phyloP scores from a whole-genome alignment of 2,888 invertebrate species.

The Willowsia nigromaculata region DNA sequence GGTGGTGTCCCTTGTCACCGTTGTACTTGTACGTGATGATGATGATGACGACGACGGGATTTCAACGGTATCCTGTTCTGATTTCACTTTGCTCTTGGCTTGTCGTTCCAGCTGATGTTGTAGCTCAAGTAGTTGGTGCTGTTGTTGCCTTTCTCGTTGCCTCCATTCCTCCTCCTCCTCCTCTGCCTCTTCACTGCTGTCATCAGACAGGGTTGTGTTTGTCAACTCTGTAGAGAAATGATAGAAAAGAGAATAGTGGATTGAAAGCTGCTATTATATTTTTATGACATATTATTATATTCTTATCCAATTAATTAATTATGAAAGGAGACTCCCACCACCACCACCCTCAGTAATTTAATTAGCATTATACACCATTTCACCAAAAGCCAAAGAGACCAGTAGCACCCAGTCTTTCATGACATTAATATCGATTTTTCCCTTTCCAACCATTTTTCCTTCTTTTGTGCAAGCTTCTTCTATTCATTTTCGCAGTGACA shows the following conservation, averaged over 20 bases:
- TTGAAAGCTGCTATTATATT: slow-evolving; percentile 17
- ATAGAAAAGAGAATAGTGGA: not conserved
- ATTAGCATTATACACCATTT: not conserved
- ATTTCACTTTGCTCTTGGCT: not conserved
- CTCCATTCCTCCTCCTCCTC: slow-evolving; percentile 58
- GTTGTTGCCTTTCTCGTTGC: slow-evolving; percentile 44
- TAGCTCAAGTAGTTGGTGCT: not conserved
- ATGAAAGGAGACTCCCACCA: not conserved
- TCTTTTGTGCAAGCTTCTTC: not conserved
- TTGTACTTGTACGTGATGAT: slow-evolving; percentile 38
- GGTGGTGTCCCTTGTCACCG: slow-evolving; percentile 65
- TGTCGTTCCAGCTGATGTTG: not conserved
- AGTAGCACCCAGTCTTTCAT: not conserved
- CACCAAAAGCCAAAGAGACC: not conserved
- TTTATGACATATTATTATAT: not conserved
- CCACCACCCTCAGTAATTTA: slow-evolving; percentile 11
- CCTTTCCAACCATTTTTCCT: not conserved
- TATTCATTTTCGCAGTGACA: slow-evolving; percentile 21
- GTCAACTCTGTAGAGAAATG: slow-evolving; percentile 70
- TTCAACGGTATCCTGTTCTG: not conserved
- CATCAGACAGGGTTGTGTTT: slow-evolving; percentile 75
- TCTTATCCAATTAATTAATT: slow-evolving; percentile 44
- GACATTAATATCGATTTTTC: slow-evolving; percentile 41
- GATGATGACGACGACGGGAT: not conserved
- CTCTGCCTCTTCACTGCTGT: slow-evolving; percentile 76